These are phyloP conservation scores for Paramuricea clavata DNA, from an alignment of 92 coral and sea anemone genomes.

Conservation along the genomic window DNA sequence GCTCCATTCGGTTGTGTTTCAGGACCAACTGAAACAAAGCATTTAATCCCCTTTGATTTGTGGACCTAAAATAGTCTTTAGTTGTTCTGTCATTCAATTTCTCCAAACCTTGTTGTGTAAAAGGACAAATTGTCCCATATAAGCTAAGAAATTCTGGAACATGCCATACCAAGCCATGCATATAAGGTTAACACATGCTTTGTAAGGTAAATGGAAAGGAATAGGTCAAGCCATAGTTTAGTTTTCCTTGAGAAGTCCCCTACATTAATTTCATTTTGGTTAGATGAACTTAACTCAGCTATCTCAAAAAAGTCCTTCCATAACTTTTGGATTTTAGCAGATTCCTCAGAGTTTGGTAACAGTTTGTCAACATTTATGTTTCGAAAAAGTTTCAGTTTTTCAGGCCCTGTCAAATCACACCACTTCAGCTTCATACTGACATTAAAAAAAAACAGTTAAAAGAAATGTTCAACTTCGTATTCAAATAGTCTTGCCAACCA, in stretches of 20 bases:
- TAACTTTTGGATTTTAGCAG: slow-evolving; percentile 32
- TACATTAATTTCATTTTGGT: slow-evolving; percentile 34
- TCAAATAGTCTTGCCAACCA: too few relatives aligned
- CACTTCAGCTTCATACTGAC: slow-evolving; percentile 49
- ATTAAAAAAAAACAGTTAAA: slow-evolving; percentile 40
- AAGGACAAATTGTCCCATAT: slow-evolving; percentile 54
- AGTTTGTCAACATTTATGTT: slow-evolving; percentile 32
- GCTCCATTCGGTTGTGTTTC: slow-evolving; percentile 54
- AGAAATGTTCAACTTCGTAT: too few relatives aligned
- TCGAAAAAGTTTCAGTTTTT: slow-evolving; percentile 43
- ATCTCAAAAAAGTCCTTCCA: slow-evolving; percentile 44
- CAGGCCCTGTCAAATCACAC: slow-evolving; percentile 52
- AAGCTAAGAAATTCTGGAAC: too few relatives aligned
- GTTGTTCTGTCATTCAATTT: too few relatives aligned
- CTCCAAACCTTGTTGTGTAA: slow-evolving; percentile 67
- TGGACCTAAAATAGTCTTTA: slow-evolving; percentile 62
- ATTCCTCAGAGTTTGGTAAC: slow-evolving; percentile 43
- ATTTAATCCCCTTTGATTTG: slow-evolving; percentile 64
- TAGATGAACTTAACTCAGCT: too few relatives aligned
- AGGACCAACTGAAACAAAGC: slow-evolving; percentile 59
- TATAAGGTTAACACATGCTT: slow-evolving; percentile 52
- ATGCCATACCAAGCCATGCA: slow-evolving; percentile 43
- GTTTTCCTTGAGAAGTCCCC: slow-evolving; percentile 14
- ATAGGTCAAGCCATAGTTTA: slow-evolving; percentile 32
- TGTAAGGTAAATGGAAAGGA: slow-evolving; percentile 23